A percentile compares a stretch with the other conserved stretches of the same genome.
phyloP scores from a whole-genome alignment of 2,888 invertebrate genomes.

The Hyalella azteca region DNA sequence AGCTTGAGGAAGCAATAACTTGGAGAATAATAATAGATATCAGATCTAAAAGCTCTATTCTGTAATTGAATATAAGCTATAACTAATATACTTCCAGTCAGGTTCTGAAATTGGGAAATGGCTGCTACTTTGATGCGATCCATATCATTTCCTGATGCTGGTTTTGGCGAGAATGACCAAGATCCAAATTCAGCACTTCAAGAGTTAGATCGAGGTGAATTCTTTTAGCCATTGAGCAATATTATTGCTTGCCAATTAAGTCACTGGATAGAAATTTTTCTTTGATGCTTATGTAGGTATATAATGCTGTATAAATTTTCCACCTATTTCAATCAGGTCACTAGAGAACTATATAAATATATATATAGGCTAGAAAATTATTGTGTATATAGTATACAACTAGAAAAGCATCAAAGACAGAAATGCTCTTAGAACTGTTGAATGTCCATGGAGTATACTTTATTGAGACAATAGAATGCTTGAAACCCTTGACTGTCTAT shows the following conservation, averaged over 20 bases:
- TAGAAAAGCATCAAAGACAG: too few species aligned
- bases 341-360: background rate
- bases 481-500: too few species aligned
- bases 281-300: background rate
- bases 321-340: background rate
- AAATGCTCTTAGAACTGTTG: too few species aligned
- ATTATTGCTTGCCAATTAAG: background rate
- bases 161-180: conserved; percentile 42
- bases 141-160: conserved; percentile 39
- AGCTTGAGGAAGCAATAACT: too few species aligned
- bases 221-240: background rate
- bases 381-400: background rate
- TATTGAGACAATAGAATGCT: too few species aligned
- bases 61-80: too few species aligned
- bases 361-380: background rate
- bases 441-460: too few species aligned
- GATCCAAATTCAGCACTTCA: conserved; percentile 50
- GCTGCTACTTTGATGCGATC: conserved; percentile 33
- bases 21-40: too few species aligned
- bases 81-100: too few species aligned
- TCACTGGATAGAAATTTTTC: background rate
- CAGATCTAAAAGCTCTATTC: too few species aligned
- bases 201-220: conserved; percentile 48
- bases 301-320: background rate
- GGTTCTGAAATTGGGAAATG: conserved; percentile 1